Evolutionary conservation across 2,888 invertebrate genomes (phyloP), one percentile per base, ranked within the genome.

Genomic region (Trichogramma dendrolimi): DNA sequence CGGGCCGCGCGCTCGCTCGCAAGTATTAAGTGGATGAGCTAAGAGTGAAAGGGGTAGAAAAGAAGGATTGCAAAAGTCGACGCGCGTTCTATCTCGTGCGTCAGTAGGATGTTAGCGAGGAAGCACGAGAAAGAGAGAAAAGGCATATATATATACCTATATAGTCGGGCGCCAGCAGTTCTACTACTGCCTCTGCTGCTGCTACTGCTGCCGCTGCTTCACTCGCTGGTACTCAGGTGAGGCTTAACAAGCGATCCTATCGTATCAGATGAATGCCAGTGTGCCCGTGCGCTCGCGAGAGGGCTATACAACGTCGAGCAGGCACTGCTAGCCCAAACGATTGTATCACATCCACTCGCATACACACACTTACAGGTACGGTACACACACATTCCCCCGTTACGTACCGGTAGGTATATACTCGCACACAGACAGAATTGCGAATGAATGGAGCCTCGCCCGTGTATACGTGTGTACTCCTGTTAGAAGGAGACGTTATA

Each of bases 221-320:
- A 27, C 27, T 27, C 14, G 14, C 7, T 42, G 38, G 46, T 11
- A 38, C 48, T 27, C 10, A 50, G 71, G 71, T 70, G 72, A 70
- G 74, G 70, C 75, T 77, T 78, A 78, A 78, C 78, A 76, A 78
- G 77, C 75, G 78, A 78, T 78, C 71, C 71, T 78, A 78, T 78
- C 78, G 73, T 70, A 66, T 68, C 73, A 72, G 74, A 77, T 77
- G 77, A 77, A 78, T 77, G 75, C 75, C 70, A 69, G 59, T 66
- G 69, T 67, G 67, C 71, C 71, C 70, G 66, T 65, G 66, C 68
- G 67, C 72, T 64, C 69, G 64, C 67, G 67, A 66, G 44, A 39
- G 58, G 58, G 27, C 40, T 8, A 27, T 27, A 27, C 27, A 27
- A 27, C 27, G 27, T 27, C 27, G 27, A 27, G 27, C 27, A 27